Conservation (phyloP, 1,140 invertebrate species). For the Oreohelix idahoensis region DNA sequence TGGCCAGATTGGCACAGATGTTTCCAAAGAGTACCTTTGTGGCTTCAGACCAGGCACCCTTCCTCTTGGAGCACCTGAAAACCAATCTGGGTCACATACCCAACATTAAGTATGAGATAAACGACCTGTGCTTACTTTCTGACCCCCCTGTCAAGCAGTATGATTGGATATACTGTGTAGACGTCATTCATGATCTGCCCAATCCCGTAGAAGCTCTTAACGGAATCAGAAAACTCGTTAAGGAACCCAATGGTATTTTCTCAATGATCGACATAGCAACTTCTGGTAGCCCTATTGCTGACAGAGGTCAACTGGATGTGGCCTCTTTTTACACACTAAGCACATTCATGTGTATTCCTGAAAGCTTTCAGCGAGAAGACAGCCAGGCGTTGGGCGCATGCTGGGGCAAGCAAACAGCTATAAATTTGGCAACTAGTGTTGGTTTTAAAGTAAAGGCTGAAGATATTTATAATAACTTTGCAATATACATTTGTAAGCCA, state of each 20-base stretch:
- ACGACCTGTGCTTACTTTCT: slow-evolving; percentile 14
- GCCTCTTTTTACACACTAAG: slow-evolving; percentile 1
- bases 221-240: background rate
- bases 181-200: slow-evolving; percentile 35
- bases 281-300: slow-evolving; percentile 7
- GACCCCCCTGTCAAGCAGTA: slow-evolving; percentile 13
- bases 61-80: background rate
- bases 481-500: background rate
- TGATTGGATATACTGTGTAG: slow-evolving; percentile 19
- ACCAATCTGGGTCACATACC: background rate
- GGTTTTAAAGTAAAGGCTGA: background rate
- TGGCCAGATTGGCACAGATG: slow-evolving; percentile 4
- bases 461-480: background rate
- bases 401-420: slow-evolving; percentile 8
- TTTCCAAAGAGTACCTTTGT: slow-evolving; percentile 30
- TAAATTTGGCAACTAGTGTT: background rate
- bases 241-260: slow-evolving; percentile 1
- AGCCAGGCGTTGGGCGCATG: slow-evolving; percentile 23
- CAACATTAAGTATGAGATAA: slow-evolving; percentile 8
- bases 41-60: background rate
- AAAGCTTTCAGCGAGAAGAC: slow-evolving; percentile 17
- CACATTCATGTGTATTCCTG: slow-evolving; percentile 29
- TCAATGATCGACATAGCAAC: slow-evolving; percentile 12
- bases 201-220: slow-evolving; percentile 16
- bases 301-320: background rate